Conservation (phyloP, 2,113 vertebrate genomes). For the Sapajus apella region DNA sequence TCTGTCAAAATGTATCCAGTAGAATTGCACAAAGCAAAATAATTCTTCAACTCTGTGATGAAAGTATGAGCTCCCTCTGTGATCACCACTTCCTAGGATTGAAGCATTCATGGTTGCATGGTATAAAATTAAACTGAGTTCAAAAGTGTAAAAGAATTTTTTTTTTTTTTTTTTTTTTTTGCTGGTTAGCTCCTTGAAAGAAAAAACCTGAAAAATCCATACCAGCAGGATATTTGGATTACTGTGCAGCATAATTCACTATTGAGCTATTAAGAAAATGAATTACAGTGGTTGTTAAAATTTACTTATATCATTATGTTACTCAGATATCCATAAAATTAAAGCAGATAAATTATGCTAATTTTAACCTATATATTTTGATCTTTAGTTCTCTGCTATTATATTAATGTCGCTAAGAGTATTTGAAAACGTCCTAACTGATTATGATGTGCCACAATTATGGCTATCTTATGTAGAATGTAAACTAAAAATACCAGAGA, state of each 20-base stretch:
- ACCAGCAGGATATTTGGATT: background rate
- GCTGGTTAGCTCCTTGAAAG: background rate
- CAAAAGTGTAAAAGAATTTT: constrained; percentile 32
- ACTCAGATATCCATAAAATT: background rate
- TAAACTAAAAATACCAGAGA: background rate
- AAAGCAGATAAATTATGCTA: background rate
- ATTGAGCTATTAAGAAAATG: background rate
- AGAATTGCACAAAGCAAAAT: constrained; percentile 66
- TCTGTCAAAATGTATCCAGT: constrained; percentile 55
- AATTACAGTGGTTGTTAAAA: background rate
- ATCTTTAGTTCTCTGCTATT: background rate
- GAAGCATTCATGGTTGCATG: constrained; percentile 65
- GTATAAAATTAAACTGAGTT: constrained; percentile 69
- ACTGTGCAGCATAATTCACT: background rate
- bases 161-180: constrained; percentile 3
- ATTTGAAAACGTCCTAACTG: background rate
- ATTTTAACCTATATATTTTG: background rate
- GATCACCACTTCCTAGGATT: constrained; percentile 56
- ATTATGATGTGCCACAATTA: background rate
- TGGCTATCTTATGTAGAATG: background rate
- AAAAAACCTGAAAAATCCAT: background rate
- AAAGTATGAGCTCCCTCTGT: constrained; percentile 64
- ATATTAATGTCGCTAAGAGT: background rate
- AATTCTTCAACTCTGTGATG: constrained; percentile 66
- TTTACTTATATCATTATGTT: background rate